These are phyloP conservation scores for Mongoloraphidia duomilia DNA, from an alignment of 2,888 invertebrate genomes.

Conservation along the genomic window DNA sequence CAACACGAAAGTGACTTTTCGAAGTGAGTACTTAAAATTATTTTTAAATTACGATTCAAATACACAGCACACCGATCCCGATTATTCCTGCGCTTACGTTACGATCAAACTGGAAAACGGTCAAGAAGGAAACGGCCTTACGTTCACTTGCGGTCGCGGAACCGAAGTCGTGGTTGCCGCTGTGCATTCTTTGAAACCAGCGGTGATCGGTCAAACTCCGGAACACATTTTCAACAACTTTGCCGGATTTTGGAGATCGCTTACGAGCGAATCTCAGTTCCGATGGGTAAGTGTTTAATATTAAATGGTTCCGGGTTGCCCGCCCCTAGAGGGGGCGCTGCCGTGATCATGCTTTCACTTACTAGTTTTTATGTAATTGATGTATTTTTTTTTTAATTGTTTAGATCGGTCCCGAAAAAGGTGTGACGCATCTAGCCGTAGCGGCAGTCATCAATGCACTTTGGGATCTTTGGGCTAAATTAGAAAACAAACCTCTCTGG, in stretches of 20 bases:
- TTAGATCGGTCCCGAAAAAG: conserved; percentile 83
- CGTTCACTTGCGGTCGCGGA: conserved; percentile 80
- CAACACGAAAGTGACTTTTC: no score
- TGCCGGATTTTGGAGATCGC: conserved; percentile 59
- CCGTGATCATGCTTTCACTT: no score
- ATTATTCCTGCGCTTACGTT: conserved; percentile 88
- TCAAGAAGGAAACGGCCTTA: conserved; percentile 62
- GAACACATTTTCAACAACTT: conserved; percentile 64
- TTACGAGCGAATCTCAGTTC: conserved; percentile 79
- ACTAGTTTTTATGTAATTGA: no score
- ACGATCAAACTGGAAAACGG: conserved; percentile 50
- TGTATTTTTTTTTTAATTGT: conserved; percentile 8
- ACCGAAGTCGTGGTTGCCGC: conserved; percentile 75
- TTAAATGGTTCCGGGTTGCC: no score
- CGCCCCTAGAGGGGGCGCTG: no score
- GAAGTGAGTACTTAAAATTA: no score
- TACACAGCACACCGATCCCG: conserved; percentile 66
- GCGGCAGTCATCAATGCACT: conserved; percentile 81
- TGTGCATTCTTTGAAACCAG: conserved; percentile 50
- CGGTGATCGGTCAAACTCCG: conserved; percentile 54
- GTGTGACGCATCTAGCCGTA: conserved; percentile 73
- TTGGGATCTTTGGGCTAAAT: conserved; percentile 84
- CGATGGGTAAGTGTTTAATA: conserved; percentile 59
- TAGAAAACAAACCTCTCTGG: conserved; percentile 79
- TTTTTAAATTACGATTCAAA: no score